A percentile compares a stretch with the other conserved stretches of the same genome.
These are phyloP conservation scores for Drosophila gunungcola DNA, from an alignment of 1,140 invertebrate species.

Conservation along the genomic window DNA sequence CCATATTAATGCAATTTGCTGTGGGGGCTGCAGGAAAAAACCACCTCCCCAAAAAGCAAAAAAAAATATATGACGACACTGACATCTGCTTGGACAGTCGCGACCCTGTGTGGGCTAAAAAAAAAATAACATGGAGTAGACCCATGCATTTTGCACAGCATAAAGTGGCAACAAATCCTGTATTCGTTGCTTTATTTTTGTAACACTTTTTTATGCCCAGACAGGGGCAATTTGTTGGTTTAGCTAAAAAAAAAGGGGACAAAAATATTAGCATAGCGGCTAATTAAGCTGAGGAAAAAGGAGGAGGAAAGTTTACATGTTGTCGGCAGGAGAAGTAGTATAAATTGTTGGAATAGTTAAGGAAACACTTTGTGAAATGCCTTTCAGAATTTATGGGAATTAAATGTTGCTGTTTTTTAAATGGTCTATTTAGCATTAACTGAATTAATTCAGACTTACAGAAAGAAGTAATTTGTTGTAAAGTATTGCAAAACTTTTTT, in stretches of 20 bases:
- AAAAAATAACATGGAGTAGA: slow-evolving; percentile 15
- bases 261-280: slow-evolving; percentile 52
- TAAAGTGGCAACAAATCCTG: slow-evolving; percentile 57
- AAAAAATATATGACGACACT: slow-evolving; percentile 18
- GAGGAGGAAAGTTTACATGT: slow-evolving; percentile 1
- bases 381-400: neutral
- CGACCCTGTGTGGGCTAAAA: slow-evolving; percentile 7
- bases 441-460: too few relatives aligned
- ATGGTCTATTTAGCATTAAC: too few relatives aligned
- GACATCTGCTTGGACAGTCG: slow-evolving; percentile 54
- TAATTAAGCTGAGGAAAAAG: slow-evolving; percentile 29
- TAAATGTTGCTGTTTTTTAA: too few relatives aligned
- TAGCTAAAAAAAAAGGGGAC: slow-evolving; percentile 29
- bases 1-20: slow-evolving; percentile 78
- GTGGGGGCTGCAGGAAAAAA: slow-evolving; percentile 35
- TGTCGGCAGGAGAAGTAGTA: neutral
- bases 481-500: too few relatives aligned
- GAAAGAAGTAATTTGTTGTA: too few relatives aligned
- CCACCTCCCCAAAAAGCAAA: slow-evolving; percentile 17
- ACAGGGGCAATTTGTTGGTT: slow-evolving; percentile 54
- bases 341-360: neutral
- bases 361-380: neutral
- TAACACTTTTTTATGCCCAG: slow-evolving; percentile 41
- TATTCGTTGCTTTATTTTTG: slow-evolving; percentile 44
- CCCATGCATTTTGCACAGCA: slow-evolving; percentile 44